Evolutionary conservation across 2,113 vertebrate species (phyloP).

Genomic region (Protobothrops flavoviridis): DNA sequence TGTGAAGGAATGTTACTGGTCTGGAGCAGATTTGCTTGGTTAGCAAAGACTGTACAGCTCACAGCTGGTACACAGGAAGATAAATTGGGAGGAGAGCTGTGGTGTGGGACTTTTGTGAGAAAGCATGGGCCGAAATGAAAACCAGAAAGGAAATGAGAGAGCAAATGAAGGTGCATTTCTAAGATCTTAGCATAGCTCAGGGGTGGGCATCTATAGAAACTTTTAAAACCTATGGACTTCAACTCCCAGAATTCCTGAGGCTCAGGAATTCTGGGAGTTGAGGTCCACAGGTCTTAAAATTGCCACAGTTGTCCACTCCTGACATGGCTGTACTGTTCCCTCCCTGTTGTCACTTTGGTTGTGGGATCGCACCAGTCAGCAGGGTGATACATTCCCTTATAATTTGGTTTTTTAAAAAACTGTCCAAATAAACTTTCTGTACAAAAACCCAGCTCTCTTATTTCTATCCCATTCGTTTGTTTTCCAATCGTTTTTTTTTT

Average conservation of each 20-base stretch:
- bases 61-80: not conserved
- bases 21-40: constrained; percentile 62
- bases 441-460: not conserved
- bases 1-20: constrained; percentile 57
- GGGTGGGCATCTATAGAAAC: not conserved
- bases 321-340: not conserved
- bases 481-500: not conserved
- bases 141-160: fast-evolving
- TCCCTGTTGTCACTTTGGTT: not conserved
- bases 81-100: not conserved
- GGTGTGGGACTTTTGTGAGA: not conserved
- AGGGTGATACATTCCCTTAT: not conserved
- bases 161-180: no score
- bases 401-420: not conserved
- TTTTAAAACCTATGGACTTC: not conserved
- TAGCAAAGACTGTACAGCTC: constrained; percentile 39
- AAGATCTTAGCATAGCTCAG: not conserved
- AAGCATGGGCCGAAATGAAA: not conserved
- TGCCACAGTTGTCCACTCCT: no score
- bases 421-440: not conserved
- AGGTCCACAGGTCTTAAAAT: no score
- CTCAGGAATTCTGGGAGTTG: no score
- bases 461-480: not conserved
- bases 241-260: not conserved
- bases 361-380: no score